A percentile compares a stretch with the other conserved stretches of the same genome.
These are phyloP conservation scores for Strix uralensis DNA, from an alignment of 2,113 vertebrate genomes.

Conservation along the genomic window DNA sequence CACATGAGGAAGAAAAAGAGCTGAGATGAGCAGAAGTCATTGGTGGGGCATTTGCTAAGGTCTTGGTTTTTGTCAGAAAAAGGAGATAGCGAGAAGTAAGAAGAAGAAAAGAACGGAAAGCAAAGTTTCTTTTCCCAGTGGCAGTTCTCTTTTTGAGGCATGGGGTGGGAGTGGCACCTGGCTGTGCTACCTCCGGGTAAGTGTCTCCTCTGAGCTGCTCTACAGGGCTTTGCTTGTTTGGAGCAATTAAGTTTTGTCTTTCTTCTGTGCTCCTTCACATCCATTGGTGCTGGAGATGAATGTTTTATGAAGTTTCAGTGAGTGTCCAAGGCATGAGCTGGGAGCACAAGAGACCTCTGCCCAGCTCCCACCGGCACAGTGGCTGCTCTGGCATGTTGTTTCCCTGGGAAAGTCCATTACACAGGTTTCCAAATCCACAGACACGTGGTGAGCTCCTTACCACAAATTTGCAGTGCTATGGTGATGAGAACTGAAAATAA, in stretches of 20 bases:
- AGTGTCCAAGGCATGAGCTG: accelerated
- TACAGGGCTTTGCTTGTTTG: background rate
- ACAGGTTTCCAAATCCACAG: background rate
- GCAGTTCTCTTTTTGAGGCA: background rate
- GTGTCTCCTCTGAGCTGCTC: background rate
- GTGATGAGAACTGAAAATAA: background rate
- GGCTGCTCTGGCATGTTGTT: background rate
- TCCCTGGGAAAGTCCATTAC: background rate
- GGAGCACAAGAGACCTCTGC: background rate
- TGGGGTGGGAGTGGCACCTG: background rate
- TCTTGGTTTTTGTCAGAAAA: background rate
- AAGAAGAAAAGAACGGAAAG: background rate
- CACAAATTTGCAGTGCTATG: background rate
- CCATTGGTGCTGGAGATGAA: accelerated
- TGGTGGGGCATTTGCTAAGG: background rate
- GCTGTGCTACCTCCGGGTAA: background rate
- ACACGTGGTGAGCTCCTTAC: accelerated
- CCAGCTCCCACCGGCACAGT: background rate
- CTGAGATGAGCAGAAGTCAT: background rate
- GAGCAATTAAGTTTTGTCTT: background rate
- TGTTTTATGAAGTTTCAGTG: background rate
- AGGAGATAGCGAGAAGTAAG: background rate
- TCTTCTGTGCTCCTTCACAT: background rate
- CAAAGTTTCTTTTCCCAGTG: background rate
- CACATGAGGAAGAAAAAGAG: background rate